phyloP scores from a whole-genome alignment of 1,140 invertebrate genomes.

The Ceratosolen solmsi region DNA sequence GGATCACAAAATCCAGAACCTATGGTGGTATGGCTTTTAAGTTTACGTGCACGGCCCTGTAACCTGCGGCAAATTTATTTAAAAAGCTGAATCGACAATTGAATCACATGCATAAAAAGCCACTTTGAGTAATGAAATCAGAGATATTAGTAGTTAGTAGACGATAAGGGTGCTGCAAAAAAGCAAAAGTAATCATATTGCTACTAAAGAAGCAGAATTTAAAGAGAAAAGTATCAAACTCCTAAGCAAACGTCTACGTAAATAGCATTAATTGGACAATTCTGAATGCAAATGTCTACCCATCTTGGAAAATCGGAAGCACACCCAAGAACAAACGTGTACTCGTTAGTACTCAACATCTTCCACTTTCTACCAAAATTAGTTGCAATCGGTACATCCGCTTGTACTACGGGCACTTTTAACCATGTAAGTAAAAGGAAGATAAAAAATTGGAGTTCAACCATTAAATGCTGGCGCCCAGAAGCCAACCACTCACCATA shows the following conservation, averaged over 20 bases:
- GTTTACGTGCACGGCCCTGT: too few species aligned
- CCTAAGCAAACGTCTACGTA: background rate
- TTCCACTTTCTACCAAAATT: background rate
- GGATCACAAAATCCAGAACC: background rate
- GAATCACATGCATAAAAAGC: background rate
- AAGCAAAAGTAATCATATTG: too few species aligned
- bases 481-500: background rate
- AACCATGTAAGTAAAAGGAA: background rate
- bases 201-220: too few species aligned
- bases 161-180: too few species aligned
- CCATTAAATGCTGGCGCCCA: background rate
- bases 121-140: background rate
- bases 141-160: too few species aligned
- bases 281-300: background rate
- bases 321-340: background rate
- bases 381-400: background rate
- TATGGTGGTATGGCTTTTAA: too few species aligned
- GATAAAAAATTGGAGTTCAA: background rate
- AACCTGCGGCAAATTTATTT: background rate
- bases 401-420: background rate
- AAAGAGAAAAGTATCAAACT: too few species aligned
- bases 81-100: background rate
- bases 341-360: background rate
- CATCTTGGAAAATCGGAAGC: background rate
- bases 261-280: conserved; percentile 23